Percentiles rank a stretch among this genome's conserved stretches.
These are phyloP conservation scores for Psephotus haematonotus DNA, from an alignment of 2,113 vertebrate species.

Conservation along the genomic window DNA sequence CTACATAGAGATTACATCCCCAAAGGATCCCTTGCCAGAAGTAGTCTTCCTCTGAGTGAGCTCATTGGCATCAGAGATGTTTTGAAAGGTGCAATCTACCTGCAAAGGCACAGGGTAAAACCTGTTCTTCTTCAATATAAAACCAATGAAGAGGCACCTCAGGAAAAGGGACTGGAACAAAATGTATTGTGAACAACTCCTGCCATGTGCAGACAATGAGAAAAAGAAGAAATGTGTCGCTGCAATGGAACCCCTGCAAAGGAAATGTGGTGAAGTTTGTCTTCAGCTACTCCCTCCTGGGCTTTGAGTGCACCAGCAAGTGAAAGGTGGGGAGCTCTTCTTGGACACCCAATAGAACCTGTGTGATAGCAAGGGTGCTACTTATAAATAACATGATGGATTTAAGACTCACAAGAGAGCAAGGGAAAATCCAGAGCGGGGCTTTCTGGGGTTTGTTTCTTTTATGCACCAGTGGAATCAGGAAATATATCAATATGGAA, in stretches of 20 bases:
- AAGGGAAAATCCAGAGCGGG: conserved; percentile 60
- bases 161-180: not conserved
- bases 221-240: not conserved
- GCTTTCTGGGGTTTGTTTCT: conserved; percentile 62
- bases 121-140: not conserved
- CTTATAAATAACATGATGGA: not conserved
- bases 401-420: not conserved
- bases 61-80: not conserved
- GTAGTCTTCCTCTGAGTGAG: not conserved
- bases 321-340: not conserved
- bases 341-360: not conserved
- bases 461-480: conserved; percentile 47
- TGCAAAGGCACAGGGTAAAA: not conserved
- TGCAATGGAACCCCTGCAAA: not conserved
- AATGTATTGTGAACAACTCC: not conserved
- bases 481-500: conserved; percentile 53
- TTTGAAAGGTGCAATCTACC: not conserved
- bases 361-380: not conserved
- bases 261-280: not conserved
- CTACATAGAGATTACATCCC: not conserved
- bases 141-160: not conserved
- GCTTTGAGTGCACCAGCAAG: not conserved
- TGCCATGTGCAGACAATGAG: not conserved
- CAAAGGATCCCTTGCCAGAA: not conserved
- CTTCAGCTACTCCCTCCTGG: not conserved